Percentiles rank a stretch among this genome's conserved stretches.
Conservation (phyloP, 2,797 vertebrate species). For the Epinephelus malabaricus region DNA sequence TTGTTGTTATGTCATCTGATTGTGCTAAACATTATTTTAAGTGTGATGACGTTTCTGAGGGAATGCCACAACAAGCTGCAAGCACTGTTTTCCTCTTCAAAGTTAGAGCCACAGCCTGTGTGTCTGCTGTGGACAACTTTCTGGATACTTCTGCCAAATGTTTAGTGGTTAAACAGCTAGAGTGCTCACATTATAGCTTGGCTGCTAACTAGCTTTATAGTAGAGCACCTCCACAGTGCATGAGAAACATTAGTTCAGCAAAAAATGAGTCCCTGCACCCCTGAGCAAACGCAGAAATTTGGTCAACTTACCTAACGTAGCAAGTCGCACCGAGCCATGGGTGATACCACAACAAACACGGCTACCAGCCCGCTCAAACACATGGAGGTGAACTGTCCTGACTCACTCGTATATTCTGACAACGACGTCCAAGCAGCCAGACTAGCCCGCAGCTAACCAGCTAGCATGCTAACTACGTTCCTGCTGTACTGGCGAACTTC, state of each 20-base stretch:
- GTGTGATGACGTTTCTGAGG: neutral
- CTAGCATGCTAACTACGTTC: slow-evolving; percentile 80
- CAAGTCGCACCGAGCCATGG: neutral
- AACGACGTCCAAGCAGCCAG: slow-evolving; percentile 48
- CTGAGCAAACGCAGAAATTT: slow-evolving; percentile 25
- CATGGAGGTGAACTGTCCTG: slow-evolving; percentile 54
- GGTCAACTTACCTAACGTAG: slow-evolving; percentile 30
- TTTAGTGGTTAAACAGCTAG: neutral
- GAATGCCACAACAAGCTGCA: slow-evolving; percentile 18
- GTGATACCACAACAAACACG: slow-evolving; percentile 35
- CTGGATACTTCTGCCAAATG: neutral
- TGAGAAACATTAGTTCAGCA: slow-evolving; percentile 46
- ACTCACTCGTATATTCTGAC: slow-evolving; percentile 55
- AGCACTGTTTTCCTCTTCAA: neutral
- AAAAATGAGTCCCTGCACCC: neutral
- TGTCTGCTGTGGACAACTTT: slow-evolving; percentile 34
- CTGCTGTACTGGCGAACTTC: slow-evolving; percentile 77
- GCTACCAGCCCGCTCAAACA: slow-evolving; percentile 49
- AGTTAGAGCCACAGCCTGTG: neutral
- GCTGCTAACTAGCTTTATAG: slow-evolving; percentile 37
- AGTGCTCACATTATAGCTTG: slow-evolving; percentile 6
- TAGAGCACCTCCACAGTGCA: neutral
- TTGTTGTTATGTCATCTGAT: neutral
- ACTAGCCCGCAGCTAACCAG: slow-evolving; percentile 68
- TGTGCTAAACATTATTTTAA: neutral